Evolutionary conservation across 1,140 invertebrate genomes (phyloP).

Genomic region (Drosophila willistoni): DNA sequence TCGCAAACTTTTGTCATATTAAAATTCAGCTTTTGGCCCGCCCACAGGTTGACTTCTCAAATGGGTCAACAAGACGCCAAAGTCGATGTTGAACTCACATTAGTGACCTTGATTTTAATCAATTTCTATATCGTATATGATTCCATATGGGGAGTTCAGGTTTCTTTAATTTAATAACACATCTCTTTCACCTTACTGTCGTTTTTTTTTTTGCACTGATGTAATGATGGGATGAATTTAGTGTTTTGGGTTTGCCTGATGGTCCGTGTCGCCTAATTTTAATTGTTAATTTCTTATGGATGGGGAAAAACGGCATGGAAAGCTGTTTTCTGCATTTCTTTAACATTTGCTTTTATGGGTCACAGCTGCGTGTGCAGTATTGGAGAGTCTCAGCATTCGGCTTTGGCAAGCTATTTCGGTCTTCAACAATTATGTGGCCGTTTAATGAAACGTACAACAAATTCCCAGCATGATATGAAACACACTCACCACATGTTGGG

Average conservation of each 20-base stretch:
- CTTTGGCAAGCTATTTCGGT: conserved; percentile 35
- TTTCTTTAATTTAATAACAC: neutral
- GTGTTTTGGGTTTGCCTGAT: neutral
- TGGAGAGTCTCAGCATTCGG: conserved; percentile 37
- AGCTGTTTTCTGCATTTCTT: conserved; percentile 32
- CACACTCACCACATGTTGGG: conserved; percentile 41
- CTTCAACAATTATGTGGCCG: conserved; percentile 33
- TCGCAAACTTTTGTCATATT: conserved; percentile 70
- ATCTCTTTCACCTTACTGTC: neutral
- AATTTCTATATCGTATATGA: neutral
- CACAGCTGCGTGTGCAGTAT: conserved; percentile 48
- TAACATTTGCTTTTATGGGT: conserved; percentile 47
- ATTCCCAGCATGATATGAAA: conserved; percentile 41
- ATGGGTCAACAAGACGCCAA: neutral
- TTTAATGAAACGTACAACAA: conserved; percentile 44
- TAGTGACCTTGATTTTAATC: conserved; percentile 5
- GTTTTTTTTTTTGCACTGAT: neutral
- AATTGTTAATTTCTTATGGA: neutral
- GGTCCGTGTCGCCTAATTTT: neutral
- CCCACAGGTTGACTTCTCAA: conserved; percentile 13
- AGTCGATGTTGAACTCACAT: neutral
- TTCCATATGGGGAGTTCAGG: neutral
- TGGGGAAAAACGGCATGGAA: conserved; percentile 14
- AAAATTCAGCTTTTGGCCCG: conserved; percentile 25
- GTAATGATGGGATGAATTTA: neutral